These are phyloP conservation scores for Hyposoter didymator DNA, from an alignment of 2,888 invertebrate species.

Conservation along the genomic window DNA sequence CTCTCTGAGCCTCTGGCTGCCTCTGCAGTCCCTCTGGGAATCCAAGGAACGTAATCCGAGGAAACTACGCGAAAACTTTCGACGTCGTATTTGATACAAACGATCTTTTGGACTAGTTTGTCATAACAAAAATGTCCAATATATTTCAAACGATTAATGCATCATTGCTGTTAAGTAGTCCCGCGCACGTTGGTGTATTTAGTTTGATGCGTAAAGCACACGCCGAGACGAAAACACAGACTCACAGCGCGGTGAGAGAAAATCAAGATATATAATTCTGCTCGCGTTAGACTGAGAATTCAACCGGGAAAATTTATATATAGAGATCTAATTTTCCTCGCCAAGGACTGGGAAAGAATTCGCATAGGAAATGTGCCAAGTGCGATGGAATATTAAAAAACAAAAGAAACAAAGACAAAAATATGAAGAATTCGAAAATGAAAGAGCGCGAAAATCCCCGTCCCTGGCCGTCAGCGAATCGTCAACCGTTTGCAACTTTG, in stretches of 20 bases:
- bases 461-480: no score
- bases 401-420: conserved; percentile 3
- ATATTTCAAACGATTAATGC: conserved; percentile 75
- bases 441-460: background rate
- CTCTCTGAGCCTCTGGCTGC: background rate
- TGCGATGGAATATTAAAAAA: conserved; percentile 11
- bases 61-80: conserved; percentile 55
- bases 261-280: conserved; percentile 11
- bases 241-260: background rate
- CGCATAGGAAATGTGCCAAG: conserved; percentile 33
- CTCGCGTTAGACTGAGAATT: conserved; percentile 25
- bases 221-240: background rate
- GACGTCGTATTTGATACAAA: conserved; percentile 71
- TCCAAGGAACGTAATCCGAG: conserved; percentile 21
- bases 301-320: conserved; percentile 5
- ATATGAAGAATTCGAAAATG: background rate
- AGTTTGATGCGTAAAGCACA: background rate
- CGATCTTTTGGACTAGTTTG: conserved; percentile 69
- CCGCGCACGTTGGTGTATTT: background rate
- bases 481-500: no score
- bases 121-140: conserved; percentile 76
- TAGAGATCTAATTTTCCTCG: conserved; percentile 24
- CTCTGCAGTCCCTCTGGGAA: conserved; percentile 45
- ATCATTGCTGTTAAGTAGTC: conserved; percentile 65
- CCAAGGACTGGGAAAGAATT: conserved; percentile 22